Conservation (phyloP, 1,140 invertebrate genomes). For the Bombus superbus region DNA sequence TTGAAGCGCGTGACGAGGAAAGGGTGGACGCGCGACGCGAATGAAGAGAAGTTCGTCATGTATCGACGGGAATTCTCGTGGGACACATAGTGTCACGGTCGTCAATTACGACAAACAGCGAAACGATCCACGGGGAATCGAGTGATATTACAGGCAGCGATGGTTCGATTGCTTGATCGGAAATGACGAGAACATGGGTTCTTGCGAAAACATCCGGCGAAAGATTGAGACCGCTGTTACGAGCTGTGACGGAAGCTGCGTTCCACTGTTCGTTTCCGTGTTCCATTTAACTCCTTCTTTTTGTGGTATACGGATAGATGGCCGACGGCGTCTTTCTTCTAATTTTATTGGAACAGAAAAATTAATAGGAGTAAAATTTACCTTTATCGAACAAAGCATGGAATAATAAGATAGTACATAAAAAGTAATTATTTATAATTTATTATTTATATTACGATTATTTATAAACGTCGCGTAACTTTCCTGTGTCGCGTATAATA, state of each 20-base stretch:
- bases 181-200: slow-evolving; percentile 22
- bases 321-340: no score
- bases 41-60: neutral
- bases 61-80: slow-evolving; percentile 3
- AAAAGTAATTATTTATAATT: no score
- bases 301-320: neutral
- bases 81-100: neutral
- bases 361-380: neutral
- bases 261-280: slow-evolving; percentile 8
- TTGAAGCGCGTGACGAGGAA: neutral
- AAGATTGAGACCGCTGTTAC: slow-evolving; percentile 21
- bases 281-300: neutral
- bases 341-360: no score
- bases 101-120: slow-evolving; percentile 34
- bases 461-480: no score
- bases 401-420: no score
- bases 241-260: slow-evolving; percentile 11
- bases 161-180: slow-evolving; percentile 21
- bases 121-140: slow-evolving; percentile 14
- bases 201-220: slow-evolving; percentile 27
- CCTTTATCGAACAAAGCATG: no score
- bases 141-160: slow-evolving; percentile 17
- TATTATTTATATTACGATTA: no score
- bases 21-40: neutral
- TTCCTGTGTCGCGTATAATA: no score